Conservation (phyloP, 1,140 invertebrate species). For the Heliothis virescens region DNA sequence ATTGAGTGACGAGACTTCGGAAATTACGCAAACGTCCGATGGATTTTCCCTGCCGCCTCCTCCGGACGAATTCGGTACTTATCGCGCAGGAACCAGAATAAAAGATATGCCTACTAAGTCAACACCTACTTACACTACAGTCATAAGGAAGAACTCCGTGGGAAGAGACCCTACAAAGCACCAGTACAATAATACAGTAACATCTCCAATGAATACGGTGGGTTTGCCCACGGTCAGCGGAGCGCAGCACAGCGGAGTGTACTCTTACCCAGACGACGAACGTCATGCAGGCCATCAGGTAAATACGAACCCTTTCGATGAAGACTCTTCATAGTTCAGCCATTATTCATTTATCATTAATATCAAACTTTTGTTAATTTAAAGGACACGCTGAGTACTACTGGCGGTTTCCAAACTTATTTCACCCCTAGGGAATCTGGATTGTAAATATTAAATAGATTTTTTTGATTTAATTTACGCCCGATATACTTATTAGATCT, state of each 20-base stretch:
- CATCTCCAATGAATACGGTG: conserved; percentile 79
- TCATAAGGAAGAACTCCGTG: conserved; percentile 68
- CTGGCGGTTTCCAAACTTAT: conserved; percentile 56
- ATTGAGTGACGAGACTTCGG: conserved; percentile 77
- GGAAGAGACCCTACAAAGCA: conserved; percentile 65
- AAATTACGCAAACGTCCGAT: conserved; percentile 79
- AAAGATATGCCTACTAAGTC: conserved; percentile 74
- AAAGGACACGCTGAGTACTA: conserved; percentile 56
- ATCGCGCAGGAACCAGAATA: conserved; percentile 73
- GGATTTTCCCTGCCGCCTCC: conserved; percentile 81
- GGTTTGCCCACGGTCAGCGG: conserved; percentile 75
- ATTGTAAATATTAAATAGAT: conserved; percentile 51
- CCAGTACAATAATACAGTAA: conserved; percentile 65
- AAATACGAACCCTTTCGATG: conserved; percentile 79
- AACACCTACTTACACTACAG: conserved; percentile 72
- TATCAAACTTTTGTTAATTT: conserved; percentile 52
- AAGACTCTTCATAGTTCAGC: conserved; percentile 60
- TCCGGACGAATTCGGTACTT: conserved; percentile 79
- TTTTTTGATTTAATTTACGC: conserved; percentile 31
- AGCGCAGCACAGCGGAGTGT: conserved; percentile 61
- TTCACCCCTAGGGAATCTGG: conserved; percentile 60
- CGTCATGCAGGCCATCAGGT: conserved; percentile 63
- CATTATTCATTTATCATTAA: conserved; percentile 51
- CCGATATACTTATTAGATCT: conserved; percentile 51
- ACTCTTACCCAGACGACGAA: conserved; percentile 77